These are phyloP conservation scores for Semotilus atromaculatus DNA, from an alignment of 2,797 vertebrate genomes.

Conservation along the genomic window DNA sequence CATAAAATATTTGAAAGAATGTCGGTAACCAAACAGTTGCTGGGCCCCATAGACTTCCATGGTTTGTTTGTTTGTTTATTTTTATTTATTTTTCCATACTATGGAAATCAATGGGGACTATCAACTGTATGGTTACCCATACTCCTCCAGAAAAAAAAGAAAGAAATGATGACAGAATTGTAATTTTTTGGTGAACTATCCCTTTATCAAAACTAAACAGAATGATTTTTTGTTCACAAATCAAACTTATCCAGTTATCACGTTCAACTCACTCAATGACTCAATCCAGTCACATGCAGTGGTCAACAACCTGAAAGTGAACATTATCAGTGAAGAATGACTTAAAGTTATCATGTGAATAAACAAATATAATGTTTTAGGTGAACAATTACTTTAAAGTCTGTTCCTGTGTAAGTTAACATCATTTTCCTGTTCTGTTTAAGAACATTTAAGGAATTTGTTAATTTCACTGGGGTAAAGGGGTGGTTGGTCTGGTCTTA, in stretches of 20 bases:
- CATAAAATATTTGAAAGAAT: neutral
- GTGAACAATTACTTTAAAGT: neutral
- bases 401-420: neutral
- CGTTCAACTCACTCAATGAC: neutral
- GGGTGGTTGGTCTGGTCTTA: neutral
- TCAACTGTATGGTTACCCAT: neutral
- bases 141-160: neutral
- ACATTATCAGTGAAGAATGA: neutral
- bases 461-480: neutral
- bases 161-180: neutral
- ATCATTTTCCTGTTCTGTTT: neutral
- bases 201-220: neutral
- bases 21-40: neutral
- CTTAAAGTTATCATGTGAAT: neutral
- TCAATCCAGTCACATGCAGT: neutral
- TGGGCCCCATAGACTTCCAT: neutral
- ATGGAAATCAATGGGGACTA: neutral
- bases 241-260: neutral
- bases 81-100: neutral
- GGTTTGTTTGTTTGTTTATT: neutral
- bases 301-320: conserved; percentile 1
- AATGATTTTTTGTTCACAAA: neutral
- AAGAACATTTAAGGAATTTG: neutral
- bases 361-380: too few relatives aligned
- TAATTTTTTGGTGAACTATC: neutral